Conservation (phyloP, 2,888 invertebrate species). For the Eupithecia centaureata region DNA sequence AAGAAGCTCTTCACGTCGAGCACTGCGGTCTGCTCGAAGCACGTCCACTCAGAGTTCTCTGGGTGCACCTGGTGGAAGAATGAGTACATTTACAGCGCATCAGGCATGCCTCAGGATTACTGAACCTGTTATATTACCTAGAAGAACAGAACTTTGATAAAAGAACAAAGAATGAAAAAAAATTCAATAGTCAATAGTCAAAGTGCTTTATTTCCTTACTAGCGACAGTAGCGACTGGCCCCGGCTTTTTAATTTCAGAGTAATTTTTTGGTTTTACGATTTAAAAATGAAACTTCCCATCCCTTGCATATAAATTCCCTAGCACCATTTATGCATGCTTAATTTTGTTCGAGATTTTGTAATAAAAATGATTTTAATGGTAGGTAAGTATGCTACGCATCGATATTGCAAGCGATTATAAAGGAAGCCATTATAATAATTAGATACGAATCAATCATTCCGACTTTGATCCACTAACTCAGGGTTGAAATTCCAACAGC, state of each 20-base stretch:
- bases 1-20: slow-evolving; percentile 97
- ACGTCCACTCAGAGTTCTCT: slow-evolving; percentile 97
- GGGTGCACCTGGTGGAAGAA: slow-evolving; percentile 89
- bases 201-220: no score
- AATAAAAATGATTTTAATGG: background rate
- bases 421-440: slow-evolving; percentile 22
- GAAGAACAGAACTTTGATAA: no score
- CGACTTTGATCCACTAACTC: slow-evolving; percentile 6
- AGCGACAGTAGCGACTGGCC: no score
- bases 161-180: no score
- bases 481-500: slow-evolving; percentile 6
- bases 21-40: slow-evolving; percentile 96
- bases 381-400: background rate
- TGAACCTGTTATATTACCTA: no score
- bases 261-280: no score
- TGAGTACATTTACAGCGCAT: no score
- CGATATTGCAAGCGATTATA: slow-evolving; percentile 3
- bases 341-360: background rate
- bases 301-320: background rate
- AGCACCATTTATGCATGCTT: background rate
- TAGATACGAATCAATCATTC: slow-evolving; percentile 2
- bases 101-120: no score
- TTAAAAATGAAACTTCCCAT: no score
- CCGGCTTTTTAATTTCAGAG: no score
- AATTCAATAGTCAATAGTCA: no score